phyloP scores from a whole-genome alignment of 2,888 invertebrate species.

The Alcis repandata region DNA sequence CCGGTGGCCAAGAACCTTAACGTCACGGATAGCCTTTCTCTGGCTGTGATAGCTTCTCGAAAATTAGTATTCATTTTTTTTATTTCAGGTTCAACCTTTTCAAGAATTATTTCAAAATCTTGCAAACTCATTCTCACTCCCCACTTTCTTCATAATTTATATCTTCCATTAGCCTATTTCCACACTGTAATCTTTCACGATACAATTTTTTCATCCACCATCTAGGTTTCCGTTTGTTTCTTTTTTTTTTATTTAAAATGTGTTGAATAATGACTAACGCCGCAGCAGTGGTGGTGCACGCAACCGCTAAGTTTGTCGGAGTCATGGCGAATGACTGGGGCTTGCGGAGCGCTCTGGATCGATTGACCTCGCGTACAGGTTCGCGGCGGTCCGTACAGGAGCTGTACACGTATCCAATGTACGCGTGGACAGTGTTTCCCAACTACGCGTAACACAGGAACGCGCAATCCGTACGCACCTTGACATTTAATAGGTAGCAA shows the following conservation, averaged over 20 bases:
- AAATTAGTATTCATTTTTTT: constrained; percentile 40
- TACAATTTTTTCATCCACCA: constrained; percentile 47
- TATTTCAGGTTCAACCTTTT: constrained; percentile 41
- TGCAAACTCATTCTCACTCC: constrained; percentile 41
- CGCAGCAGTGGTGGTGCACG: constrained; percentile 48
- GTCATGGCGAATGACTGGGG: constrained; percentile 51
- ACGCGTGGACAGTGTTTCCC: constrained; percentile 18
- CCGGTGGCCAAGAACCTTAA: constrained; percentile 35
- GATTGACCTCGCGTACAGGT: constrained; percentile 23
- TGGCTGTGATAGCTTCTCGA: constrained; percentile 35
- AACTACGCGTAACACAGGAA: constrained; percentile 14
- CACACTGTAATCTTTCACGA: constrained; percentile 43
- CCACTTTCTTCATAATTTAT: constrained; percentile 45
- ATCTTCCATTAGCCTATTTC: constrained; percentile 46
- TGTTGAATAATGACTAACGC: constrained; percentile 45
- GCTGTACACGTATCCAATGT: constrained; percentile 14
- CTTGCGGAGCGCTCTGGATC: constrained; percentile 40
- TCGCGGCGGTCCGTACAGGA: constrained; percentile 2
- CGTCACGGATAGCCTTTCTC: constrained; percentile 31
- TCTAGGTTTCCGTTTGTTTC: constrained; percentile 48
- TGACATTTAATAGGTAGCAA: too few relatives aligned
- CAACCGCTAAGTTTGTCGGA: constrained; percentile 48
- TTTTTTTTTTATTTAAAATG: constrained; percentile 46
- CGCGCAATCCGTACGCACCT: not conserved
- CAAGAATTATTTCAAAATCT: constrained; percentile 43